Evolutionary conservation across 2,113 vertebrate genomes (phyloP).

Genomic region (Electrona antarctica): DNA sequence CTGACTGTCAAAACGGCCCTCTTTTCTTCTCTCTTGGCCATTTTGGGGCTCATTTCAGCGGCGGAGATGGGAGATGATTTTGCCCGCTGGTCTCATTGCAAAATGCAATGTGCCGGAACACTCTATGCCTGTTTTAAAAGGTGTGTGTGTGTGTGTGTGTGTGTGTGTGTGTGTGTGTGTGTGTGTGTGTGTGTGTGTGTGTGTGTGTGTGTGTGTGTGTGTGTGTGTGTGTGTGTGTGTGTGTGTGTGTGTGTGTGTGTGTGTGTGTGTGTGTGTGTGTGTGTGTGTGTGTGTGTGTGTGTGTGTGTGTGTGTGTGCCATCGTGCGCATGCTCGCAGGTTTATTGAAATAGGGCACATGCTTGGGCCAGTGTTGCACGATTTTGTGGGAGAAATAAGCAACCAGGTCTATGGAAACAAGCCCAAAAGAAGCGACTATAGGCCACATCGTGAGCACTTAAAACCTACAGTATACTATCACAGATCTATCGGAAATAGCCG

Average conservation of each 20-base stretch:
- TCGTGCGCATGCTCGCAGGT: neutral
- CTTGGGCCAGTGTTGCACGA: too few relatives aligned
- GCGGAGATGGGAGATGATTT: conserved; percentile 72
- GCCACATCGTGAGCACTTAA: too few relatives aligned
- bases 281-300: conserved; percentile 5
- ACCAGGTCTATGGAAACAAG: neutral
- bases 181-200: neutral
- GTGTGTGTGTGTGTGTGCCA: neutral
- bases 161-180: conserved; percentile 3
- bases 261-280: neutral
- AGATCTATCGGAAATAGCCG: too few relatives aligned
- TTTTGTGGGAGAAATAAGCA: conserved; percentile 26
- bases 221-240: neutral
- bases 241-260: conserved; percentile 18
- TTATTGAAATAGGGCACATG: too few relatives aligned
- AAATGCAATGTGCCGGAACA: conserved; percentile 73
- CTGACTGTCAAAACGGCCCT: conserved; percentile 72
- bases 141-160: conserved; percentile 1
- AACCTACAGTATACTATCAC: too few relatives aligned
- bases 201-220: conserved; percentile 1
- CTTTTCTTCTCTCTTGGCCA: conserved; percentile 63
- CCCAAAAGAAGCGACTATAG: too few relatives aligned
- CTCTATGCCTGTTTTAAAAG: conserved; percentile 56
- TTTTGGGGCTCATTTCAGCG: conserved; percentile 76
- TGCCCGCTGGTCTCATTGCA: conserved; percentile 68